Evolutionary conservation across 2,888 invertebrate species (phyloP), one percentile per base, ranked within the genome.

Genomic region (Pycnomerus fuliginosus): DNA sequence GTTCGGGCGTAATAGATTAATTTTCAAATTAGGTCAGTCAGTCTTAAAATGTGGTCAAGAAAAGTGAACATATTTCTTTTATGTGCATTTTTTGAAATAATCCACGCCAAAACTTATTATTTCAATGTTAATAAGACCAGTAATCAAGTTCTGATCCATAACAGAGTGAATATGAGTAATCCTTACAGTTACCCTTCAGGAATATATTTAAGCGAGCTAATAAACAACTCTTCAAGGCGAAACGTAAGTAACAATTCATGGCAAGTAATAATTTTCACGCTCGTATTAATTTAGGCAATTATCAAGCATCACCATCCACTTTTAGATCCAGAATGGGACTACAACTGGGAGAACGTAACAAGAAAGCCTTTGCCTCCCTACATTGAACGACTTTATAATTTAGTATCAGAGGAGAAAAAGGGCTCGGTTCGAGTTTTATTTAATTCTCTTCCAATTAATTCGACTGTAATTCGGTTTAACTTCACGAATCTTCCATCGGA

Each of bases 401-500:
- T 4, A 8, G 20, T 20, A 20, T 5, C 20, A 8, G 8, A 4
- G 20, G 4, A 20, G 20, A 2, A 45, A 59, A 15, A 41, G 5
- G 50, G 52, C 12, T 55, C 58, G 4, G 44, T 52, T 1, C 48
- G 60, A 44, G 55, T 67, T 15, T 34, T 65, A 28, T 67, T 67
- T 34, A 66, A 65, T 33, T 38, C 38, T 8, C 62, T 32, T 33
- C 50, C 14, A 53, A 55, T 29, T 41, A 35, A 30, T 42, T 58
- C 10, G 55, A 46, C 34, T 12, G 50, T 62, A n/a, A 47, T 68
- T 15, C 55, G 60, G 40, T 78, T 78, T 61, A 75, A 76, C 53
- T 61, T 79, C 25, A 68, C 73, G 5, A 74, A 72, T 2, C 48
- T 78, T 32, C n/a, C n/a, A n/a, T n/a, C n/a, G n/a, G n/a, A n/a